Percentiles rank a stretch among this genome's conserved stretches.
phyloP scores from a whole-genome alignment of 2,113 vertebrate genomes.

The Prionailurus bengalensis region DNA sequence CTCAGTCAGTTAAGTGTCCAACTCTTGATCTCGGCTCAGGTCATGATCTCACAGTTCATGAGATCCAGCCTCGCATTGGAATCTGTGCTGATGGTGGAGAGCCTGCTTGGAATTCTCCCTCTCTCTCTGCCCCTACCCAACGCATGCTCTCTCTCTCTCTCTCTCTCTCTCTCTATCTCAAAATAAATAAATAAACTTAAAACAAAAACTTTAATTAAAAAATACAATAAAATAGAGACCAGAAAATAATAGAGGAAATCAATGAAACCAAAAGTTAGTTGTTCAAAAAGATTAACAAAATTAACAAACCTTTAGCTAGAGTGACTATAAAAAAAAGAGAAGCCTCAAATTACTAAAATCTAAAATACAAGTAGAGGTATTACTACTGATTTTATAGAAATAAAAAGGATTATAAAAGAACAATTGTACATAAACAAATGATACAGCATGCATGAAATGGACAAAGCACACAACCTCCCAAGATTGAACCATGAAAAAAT shows the following conservation, averaged over 20 bases:
- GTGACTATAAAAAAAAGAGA: background rate
- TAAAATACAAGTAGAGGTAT: background rate
- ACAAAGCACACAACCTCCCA: background rate
- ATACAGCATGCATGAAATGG: background rate
- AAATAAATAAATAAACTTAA: too few relatives aligned
- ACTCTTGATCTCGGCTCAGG: too few relatives aligned
- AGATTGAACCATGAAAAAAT: background rate
- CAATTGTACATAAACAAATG: background rate
- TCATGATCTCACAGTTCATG: too few relatives aligned
- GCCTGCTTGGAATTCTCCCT: too few relatives aligned
- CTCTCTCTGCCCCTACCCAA: too few relatives aligned
- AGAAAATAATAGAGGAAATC: background rate
- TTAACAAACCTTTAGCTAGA: background rate
- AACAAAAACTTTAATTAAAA: too few relatives aligned
- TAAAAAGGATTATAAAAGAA: background rate
- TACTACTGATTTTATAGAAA: background rate
- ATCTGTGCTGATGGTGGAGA: too few relatives aligned
- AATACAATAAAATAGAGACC: background rate
- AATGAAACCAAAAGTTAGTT: background rate
- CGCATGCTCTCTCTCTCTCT: too few relatives aligned
- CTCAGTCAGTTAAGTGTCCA: too few relatives aligned
- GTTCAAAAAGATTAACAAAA: slow-evolving; percentile 9
- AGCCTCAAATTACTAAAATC: background rate
- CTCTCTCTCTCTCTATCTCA: too few relatives aligned
- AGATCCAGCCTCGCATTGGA: too few relatives aligned